Evolutionary conservation across 1,140 invertebrate genomes (phyloP), one percentile per base, ranked within the genome.

Genomic region (Capitella teleta): DNA sequence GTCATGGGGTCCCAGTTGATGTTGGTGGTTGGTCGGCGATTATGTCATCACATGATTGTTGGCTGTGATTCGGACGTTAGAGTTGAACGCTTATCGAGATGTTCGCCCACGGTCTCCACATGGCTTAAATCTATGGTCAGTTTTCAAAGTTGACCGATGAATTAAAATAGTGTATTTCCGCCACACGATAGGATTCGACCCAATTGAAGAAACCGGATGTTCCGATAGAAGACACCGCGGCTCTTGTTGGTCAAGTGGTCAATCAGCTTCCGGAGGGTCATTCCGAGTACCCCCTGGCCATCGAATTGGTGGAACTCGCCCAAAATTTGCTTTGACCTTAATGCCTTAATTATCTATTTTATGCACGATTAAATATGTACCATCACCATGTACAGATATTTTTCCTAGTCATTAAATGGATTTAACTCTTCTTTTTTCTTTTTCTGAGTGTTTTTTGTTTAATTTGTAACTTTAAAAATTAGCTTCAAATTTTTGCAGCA

Each of bases 121-220:
- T 87, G 84, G 75, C 66, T 89, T 28, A 77, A 82, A 47, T 76
- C 74, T 50, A 64, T 85, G 70, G 83, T 85, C 75, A 75, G 76
- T 74, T 36, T 32, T 28, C n/a, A n/a, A 21, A 8, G 6, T 2
- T 12, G 8, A 4, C 5, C 24, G 19, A 5, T 21, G 16, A 41
- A 41, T 21, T 41, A n/a, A n/a, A 32, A n/a, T n/a, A 10, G 30
- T 8, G 30, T 32, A 32, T 8, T 10, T 32, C n/a, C n/a, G 8
- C 8, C 8, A 32, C n/a, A 10, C n/a, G 30, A 8, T 32, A 68
- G 66, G 62, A 66, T 49, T 34, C 54, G 6, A 55, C 45, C n/a
- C 52, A 58, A 16, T 47, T 68, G 24, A 36, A 38, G 1, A 51
- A 53, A 18, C 54, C 57, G n/a, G 55, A 62, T 40, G 49, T 57